Percentiles rank a stretch among this genome's conserved stretches.
phyloP scores from a whole-genome alignment of 2,888 invertebrate species.

The Meganola albula region DNA sequence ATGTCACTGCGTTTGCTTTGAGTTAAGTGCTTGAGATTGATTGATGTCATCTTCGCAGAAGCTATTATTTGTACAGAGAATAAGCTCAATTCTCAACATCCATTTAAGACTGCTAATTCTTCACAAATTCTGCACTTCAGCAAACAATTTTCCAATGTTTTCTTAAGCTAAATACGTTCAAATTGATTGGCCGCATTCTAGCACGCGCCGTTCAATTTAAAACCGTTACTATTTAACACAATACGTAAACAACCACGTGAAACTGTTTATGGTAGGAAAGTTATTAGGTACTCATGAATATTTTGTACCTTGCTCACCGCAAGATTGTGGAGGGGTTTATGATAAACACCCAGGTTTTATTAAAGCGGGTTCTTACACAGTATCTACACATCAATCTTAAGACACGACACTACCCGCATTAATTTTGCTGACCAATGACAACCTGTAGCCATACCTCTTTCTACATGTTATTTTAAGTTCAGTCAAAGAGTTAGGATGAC shows the following conservation, averaged over 20 bases:
- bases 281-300: conserved; percentile 32
- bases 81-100: no score
- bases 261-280: conserved; percentile 37
- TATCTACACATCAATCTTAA: conserved; percentile 40
- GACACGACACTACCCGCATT: conserved; percentile 30
- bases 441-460: no score
- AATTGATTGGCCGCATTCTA: conserved; percentile 69
- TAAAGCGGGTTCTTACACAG: conserved; percentile 24
- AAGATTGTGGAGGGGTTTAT: conserved; percentile 29
- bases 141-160: no score
- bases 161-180: conserved; percentile 54
- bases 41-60: no score
- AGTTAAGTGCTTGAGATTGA: no score
- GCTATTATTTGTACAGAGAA: no score
- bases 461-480: no score
- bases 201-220: conserved; percentile 59
- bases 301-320: conserved; percentile 33
- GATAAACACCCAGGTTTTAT: conserved; percentile 35
- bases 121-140: no score
- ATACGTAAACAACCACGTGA: conserved; percentile 49
- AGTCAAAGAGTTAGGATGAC: no score
- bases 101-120: no score
- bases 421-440: no score
- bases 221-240: conserved; percentile 58
- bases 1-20: no score